A percentile compares a stretch with the other conserved stretches of the same genome.
These are phyloP conservation scores for Lampropteryx suffumata DNA, from an alignment of 2,888 invertebrate genomes.

Conservation along the genomic window DNA sequence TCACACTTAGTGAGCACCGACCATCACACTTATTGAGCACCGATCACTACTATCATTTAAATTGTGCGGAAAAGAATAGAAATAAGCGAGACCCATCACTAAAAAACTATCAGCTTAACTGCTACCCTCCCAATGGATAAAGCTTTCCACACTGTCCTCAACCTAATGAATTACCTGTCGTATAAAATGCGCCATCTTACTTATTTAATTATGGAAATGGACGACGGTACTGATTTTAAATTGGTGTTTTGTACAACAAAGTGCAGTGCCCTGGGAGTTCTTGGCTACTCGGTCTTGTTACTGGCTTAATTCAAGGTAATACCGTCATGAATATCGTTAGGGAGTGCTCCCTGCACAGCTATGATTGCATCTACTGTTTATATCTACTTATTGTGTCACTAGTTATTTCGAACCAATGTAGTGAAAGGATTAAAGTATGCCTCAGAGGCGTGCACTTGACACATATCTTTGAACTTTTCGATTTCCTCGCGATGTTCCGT, in stretches of 20 bases:
- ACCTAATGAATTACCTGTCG: constrained; percentile 8
- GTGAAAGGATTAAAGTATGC: too few relatives aligned
- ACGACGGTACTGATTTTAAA: constrained; percentile 15
- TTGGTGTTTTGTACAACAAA: constrained; percentile 13
- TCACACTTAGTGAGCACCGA: too few relatives aligned
- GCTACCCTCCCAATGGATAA: constrained; percentile 1
- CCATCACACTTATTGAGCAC: too few relatives aligned
- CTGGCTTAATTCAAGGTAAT: background rate
- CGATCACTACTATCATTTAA: too few relatives aligned
- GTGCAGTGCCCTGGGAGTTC: constrained; percentile 1
- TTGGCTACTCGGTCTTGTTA: background rate
- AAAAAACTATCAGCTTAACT: constrained; percentile 1
- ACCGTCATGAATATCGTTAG: background rate
- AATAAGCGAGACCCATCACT: background rate
- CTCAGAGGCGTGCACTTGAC: too few relatives aligned
- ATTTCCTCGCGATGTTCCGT: too few relatives aligned
- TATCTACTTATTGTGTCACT: too few relatives aligned
- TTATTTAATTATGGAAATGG: constrained; percentile 20
- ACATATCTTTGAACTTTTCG: too few relatives aligned
- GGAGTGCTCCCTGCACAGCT: too few relatives aligned
- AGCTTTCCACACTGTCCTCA: background rate
- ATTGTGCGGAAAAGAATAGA: too few relatives aligned
- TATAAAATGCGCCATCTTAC: constrained; percentile 3
- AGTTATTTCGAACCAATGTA: too few relatives aligned
- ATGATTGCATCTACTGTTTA: too few relatives aligned